Percentiles rank a stretch among this genome's conserved stretches.
Evolutionary conservation across 2,888 invertebrate genomes (phyloP).

Genomic region (Ophraella communa): DNA sequence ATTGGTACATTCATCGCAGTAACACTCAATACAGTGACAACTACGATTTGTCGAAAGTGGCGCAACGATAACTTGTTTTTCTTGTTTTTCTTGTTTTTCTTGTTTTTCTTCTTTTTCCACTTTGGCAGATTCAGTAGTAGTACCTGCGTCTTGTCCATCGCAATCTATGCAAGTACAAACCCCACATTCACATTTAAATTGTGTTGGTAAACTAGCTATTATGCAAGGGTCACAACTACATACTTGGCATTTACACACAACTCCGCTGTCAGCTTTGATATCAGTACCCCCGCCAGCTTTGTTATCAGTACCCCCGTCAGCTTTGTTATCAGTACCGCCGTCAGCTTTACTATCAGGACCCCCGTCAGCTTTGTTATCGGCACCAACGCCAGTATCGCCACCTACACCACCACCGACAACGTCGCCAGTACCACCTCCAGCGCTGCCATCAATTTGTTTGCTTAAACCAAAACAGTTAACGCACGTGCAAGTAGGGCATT

Average conservation of each 20-base stretch:
- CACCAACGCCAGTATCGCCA: no score
- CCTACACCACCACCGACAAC: no score
- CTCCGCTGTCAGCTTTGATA: not conserved
- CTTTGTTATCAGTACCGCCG: no score
- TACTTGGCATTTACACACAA: constrained; percentile 12
- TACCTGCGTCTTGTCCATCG: not conserved
- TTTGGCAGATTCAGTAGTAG: not conserved
- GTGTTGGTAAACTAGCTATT: not conserved
- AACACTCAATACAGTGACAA: constrained; percentile 37
- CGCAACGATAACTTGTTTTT: not conserved
- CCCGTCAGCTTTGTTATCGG: no score
- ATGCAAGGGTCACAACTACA: constrained; percentile 27
- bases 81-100: not conserved
- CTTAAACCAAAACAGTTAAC: constrained; percentile 2
- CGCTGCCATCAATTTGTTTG: not conserved
- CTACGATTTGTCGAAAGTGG: constrained; percentile 7
- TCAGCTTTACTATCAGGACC: no score
- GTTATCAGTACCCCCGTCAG: no score
- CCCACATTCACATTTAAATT: constrained; percentile 10
- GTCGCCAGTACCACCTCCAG: not conserved
- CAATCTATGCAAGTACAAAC: constrained; percentile 14
- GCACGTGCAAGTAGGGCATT: constrained; percentile 30
- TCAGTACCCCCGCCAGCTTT: not conserved
- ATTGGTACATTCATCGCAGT: constrained; percentile 31
- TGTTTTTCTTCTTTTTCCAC: not conserved